Base-by-base conservation (phyloP, 2,797 vertebrate species). In the Serranus cabrilla region DNA sequence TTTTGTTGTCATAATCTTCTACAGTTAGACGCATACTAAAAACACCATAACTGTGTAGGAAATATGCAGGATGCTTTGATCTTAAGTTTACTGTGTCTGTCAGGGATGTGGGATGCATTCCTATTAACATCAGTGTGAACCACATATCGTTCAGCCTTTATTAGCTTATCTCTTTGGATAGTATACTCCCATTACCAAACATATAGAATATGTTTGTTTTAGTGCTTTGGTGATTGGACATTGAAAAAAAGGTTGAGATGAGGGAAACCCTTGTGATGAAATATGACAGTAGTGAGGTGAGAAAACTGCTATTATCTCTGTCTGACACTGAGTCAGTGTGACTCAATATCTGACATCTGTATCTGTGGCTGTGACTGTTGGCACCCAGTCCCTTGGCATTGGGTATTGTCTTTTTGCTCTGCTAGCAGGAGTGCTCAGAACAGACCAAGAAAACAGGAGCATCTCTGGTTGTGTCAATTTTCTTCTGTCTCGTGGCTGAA, bases 311-410 rank as follows among this genome's bases (percentile, higher is more conserved):
- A 21, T 59, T 23, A 43, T 63, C 54, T 1, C 11, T 46, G 14
- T 43, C 40, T 1, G 65, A 60, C 58, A 27, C 25, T n/a, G 58
- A 46, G 59, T 66, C 67, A 62, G 18, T 54, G 52, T 68, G 67
- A 56, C 58, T 74, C 13, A 18, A 4, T 51, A 25, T 68, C 69
- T 76, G 67, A 54, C 46, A 42, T 59, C 56, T 71, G 61, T 25
- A 27, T 61, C 57, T 46, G 14, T 46, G 23, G 42, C 49, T 42
- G 47, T 49, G 47, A 23, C 45, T 62, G 49, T 47, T 71, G 46
- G 23, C 63, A 54, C 42, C 14, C 52, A 47, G 13, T 42, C 40
- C 25, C 17, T 42, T 54, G 21, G 45, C 43, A 45, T 52, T 31
- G 18, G 39, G 52, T 18, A 20, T 45, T 20, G 25, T 21, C 14